These are phyloP conservation scores for Cataglyphis cursor DNA, from an alignment of 2,888 invertebrate genomes.

Conservation along the genomic window DNA sequence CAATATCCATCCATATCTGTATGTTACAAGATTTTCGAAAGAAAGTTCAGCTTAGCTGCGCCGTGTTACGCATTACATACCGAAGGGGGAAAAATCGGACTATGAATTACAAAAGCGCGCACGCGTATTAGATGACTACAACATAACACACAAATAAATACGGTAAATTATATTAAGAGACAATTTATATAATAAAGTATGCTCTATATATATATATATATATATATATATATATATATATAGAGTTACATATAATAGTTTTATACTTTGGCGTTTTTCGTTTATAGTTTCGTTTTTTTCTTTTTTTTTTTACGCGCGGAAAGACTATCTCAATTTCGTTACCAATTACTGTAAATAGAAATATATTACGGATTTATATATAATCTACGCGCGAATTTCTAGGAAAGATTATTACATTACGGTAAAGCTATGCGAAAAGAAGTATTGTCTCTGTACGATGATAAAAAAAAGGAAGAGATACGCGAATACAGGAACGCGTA, in stretches of 20 bases:
- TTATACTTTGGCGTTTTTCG: constrained; percentile 69
- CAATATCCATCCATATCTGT: constrained; percentile 71
- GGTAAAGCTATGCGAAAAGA: constrained; percentile 38
- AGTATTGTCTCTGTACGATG: constrained; percentile 25
- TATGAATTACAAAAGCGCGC: constrained; percentile 51
- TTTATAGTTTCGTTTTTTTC: constrained; percentile 26
- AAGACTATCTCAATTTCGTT: constrained; percentile 26
- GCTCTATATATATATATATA: constrained; percentile 10
- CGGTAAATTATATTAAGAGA: constrained; percentile 67
- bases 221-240: not conserved
- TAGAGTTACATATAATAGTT: constrained; percentile 33
- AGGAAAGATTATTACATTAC: not conserved
- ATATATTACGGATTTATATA: not conserved
- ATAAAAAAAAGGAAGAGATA: constrained; percentile 5
- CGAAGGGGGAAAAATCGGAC: not conserved
- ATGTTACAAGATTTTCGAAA: constrained; percentile 55
- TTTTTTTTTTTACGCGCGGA: constrained; percentile 8
- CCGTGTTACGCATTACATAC: constrained; percentile 39
- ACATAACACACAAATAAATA: constrained; percentile 66
- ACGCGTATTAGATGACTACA: constrained; percentile 63
- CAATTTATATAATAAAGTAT: constrained; percentile 39
- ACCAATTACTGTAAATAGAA: not conserved
- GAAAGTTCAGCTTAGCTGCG: constrained; percentile 34
- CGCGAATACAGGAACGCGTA: constrained; percentile 33
- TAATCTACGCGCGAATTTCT: constrained; percentile 31